These are phyloP conservation scores for Corbicula japonica DNA, from an alignment of 2,888 invertebrate species.

Conservation along the genomic window DNA sequence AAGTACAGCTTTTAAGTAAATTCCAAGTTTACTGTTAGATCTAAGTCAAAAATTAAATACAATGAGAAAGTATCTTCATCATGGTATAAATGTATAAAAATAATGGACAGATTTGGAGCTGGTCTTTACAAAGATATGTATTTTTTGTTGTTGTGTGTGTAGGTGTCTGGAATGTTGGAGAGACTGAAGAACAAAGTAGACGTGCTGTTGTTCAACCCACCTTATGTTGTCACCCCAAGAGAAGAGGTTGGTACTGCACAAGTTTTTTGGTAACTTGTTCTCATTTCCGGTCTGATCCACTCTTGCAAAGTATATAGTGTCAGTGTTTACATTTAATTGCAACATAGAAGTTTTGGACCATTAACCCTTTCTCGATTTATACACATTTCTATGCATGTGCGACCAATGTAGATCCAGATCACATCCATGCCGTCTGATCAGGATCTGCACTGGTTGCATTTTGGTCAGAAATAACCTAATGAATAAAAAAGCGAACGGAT, in stretches of 20 bases:
- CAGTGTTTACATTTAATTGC: too few relatives aligned
- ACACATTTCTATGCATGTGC: too few relatives aligned
- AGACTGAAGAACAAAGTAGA: constrained; percentile 91
- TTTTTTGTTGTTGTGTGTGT: constrained; percentile 1
- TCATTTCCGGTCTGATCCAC: too few relatives aligned
- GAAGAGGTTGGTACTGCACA: constrained; percentile 90
- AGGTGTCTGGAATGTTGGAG: constrained; percentile 72
- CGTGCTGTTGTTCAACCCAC: constrained; percentile 98
- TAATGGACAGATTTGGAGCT: background rate
- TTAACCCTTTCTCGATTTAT: too few relatives aligned
- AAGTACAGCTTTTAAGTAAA: background rate
- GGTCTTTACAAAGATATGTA: background rate
- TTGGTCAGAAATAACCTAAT: too few relatives aligned
- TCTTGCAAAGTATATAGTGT: too few relatives aligned
- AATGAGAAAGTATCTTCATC: background rate
- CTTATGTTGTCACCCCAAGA: constrained; percentile 96
- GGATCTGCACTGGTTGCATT: too few relatives aligned
- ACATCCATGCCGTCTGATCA: too few relatives aligned
- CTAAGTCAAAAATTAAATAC: background rate
- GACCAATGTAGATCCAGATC: too few relatives aligned
- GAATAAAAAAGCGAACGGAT: too few relatives aligned
- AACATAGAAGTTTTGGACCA: too few relatives aligned
- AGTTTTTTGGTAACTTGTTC: too few relatives aligned
- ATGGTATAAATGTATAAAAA: background rate
- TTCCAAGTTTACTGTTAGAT: background rate